Evolutionary conservation across 1,140 invertebrate genomes (phyloP), one percentile per base, ranked within the genome.

Genomic region (Spodoptera frugiperda): DNA sequence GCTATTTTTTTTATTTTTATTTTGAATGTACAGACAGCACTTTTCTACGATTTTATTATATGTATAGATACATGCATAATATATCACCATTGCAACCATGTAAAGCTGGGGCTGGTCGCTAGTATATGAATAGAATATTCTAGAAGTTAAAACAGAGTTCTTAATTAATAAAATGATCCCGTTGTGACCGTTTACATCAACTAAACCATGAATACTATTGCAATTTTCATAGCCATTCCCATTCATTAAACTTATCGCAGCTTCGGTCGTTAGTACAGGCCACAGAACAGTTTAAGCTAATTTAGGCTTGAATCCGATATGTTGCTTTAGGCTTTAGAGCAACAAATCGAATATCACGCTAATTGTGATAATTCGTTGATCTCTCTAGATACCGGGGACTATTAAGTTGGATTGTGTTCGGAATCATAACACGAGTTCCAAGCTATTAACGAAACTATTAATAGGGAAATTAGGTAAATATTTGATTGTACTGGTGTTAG

Each of bases 201-300:
- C 33, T 39, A 9, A n/a, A n/a, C 11, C n/a, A 30, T 5, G 11
- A 14, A 9, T 9, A 9, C 8, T 39, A 17, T 2, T 61, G n/a
- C 30, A 59, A 25, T 59, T 30, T 30, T 14, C 30, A 39, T 33
- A 59, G 25, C 21, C 25, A 61, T 3, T 39, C 9, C 14, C 57
- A 63, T 44, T 63, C n/a, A 44, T 63, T 63, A 63, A 17, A 63
- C 1, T 63, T 63, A 63, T 19, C 57, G 9, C 33, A 19, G 2
- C 17, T 63, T 44, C 10, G 9, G 15, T 63, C 33, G 33, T 44
- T 44, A 19, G n/a, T 10, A 1, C 4, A 14, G n/a, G 30, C 33
- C 17, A 44, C 15, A 12, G 15, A 3, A 8, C 59, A 44, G 33
- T 44, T 57, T 44, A 46, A 10, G 15, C 10, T 39, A 63, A 63